Percentiles rank a stretch among this genome's conserved stretches.
Evolutionary conservation across 2,888 invertebrate genomes (phyloP).

Genomic region (Blomia tropicalis): DNA sequence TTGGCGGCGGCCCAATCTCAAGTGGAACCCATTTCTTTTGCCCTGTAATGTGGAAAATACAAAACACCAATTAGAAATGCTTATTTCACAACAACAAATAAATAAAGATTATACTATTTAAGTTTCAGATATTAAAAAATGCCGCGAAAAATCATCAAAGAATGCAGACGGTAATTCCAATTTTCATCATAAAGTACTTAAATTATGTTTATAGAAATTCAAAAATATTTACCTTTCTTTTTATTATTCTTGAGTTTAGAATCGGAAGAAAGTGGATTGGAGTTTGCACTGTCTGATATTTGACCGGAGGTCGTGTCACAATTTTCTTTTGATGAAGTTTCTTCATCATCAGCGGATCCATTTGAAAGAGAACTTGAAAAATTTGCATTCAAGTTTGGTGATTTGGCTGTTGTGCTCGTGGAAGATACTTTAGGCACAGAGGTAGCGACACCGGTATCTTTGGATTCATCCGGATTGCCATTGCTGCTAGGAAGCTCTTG

Average conservation of each 20-base stretch:
- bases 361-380: background rate
- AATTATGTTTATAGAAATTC: background rate
- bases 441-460: background rate
- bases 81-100: background rate
- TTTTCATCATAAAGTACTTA: slow-evolving; percentile 16
- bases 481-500: background rate
- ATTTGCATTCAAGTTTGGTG: too few relatives aligned
- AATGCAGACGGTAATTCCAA: slow-evolving; percentile 13
- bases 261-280: background rate
- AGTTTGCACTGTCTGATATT: background rate
- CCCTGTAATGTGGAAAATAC: background rate
- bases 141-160: slow-evolving; percentile 3
- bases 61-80: background rate
- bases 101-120: background rate
- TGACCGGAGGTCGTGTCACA: background rate
- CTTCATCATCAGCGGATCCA: background rate
- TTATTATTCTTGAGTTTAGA: background rate
- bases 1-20: slow-evolving; percentile 50
- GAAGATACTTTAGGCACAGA: background rate
- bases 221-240: background rate
- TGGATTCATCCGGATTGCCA: background rate
- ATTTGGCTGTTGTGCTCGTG: background rate
- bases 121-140: slow-evolving; percentile 8
- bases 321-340: background rate
- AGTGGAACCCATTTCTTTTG: slow-evolving; percentile 71